Percentiles rank a stretch among this genome's conserved stretches.
These are phyloP conservation scores for Philereme vetulata DNA, from an alignment of 2,888 invertebrate species.

Conservation along the genomic window DNA sequence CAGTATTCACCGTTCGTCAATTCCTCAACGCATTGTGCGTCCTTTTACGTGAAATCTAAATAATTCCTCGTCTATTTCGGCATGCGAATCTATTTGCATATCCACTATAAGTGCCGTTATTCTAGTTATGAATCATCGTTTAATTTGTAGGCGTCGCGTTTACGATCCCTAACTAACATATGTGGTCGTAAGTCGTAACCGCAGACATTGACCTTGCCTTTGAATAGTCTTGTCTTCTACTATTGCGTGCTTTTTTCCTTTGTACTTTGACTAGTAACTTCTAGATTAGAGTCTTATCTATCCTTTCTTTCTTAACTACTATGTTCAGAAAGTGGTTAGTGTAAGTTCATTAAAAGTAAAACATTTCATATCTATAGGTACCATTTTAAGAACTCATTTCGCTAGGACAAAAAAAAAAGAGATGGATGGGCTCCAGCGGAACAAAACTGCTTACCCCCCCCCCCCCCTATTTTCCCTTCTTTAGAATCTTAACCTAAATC, in stretches of 20 bases:
- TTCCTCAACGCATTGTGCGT: background rate
- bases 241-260: background rate
- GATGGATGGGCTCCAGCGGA: no score
- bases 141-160: constrained; percentile 36
- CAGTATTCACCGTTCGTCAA: background rate
- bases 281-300: no score
- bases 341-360: no score
- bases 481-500: no score
- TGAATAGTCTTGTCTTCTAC: constrained; percentile 57
- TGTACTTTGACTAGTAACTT: background rate
- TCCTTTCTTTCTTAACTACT: no score
- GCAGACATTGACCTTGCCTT: constrained; percentile 75
- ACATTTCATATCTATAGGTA: no score
- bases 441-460: no score
- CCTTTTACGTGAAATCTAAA: constrained; percentile 13
- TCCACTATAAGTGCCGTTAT: constrained; percentile 35
- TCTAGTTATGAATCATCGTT: constrained; percentile 22
- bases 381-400: no score
- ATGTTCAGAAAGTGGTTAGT: no score
- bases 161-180: constrained; percentile 44
- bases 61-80: constrained; percentile 14
- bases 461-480: no score
- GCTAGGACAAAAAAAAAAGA: no score
- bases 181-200: constrained; percentile 54
- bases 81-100: constrained; percentile 34